phyloP scores from a whole-genome alignment of 2,888 invertebrate species.

The Charanyca ferruginea region DNA sequence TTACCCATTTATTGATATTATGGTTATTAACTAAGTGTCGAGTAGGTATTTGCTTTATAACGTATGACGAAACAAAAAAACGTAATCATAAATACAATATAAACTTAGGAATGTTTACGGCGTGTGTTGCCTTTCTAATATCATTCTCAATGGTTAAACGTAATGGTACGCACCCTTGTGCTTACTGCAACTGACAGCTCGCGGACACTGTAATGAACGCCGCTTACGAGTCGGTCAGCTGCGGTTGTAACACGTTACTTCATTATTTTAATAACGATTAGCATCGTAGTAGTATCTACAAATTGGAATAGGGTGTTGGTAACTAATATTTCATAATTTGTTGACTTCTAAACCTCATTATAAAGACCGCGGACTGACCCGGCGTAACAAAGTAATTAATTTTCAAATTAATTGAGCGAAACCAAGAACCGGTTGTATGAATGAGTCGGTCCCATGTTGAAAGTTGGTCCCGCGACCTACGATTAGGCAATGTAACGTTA shows the following conservation, averaged over 20 bases:
- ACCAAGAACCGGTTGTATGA: slow-evolving; percentile 82
- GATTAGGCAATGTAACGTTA: slow-evolving; percentile 83
- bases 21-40: slow-evolving; percentile 29
- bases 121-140: slow-evolving; percentile 83
- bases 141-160: slow-evolving; percentile 70
- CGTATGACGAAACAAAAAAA: slow-evolving; percentile 63
- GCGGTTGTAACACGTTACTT: slow-evolving; percentile 22
- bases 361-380: slow-evolving; percentile 74
- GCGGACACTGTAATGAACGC: slow-evolving; percentile 58
- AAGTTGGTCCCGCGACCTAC: slow-evolving; percentile 85
- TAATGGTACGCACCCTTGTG: slow-evolving; percentile 71
- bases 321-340: slow-evolving; percentile 75
- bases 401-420: slow-evolving; percentile 86
- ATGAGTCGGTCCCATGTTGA: slow-evolving; percentile 82
- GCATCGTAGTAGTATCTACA: slow-evolving; percentile 9
- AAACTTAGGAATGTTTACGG: slow-evolving; percentile 67
- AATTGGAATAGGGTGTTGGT: slow-evolving; percentile 49
- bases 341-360: slow-evolving; percentile 81
- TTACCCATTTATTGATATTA: slow-evolving; percentile 16
- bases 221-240: slow-evolving; percentile 53
- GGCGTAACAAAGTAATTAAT: slow-evolving; percentile 83
- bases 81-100: slow-evolving; percentile 64
- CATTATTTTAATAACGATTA: slow-evolving; percentile 17
- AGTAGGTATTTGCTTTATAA: slow-evolving; percentile 50
- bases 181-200: slow-evolving; percentile 53